Evolutionary conservation across 2,888 invertebrate species (phyloP).

Genomic region (Volucella inflata): DNA sequence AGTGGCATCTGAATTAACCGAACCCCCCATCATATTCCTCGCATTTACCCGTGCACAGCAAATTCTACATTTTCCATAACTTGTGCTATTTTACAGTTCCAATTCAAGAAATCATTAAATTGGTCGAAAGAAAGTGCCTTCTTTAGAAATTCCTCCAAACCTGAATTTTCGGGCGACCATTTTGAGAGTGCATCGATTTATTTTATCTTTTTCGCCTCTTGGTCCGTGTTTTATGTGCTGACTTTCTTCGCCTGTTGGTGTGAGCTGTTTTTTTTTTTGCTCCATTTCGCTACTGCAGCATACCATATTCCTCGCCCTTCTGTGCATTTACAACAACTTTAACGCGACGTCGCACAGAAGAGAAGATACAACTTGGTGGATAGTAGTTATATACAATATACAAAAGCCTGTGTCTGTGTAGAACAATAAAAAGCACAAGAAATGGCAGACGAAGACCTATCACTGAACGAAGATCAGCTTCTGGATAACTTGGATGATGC

Average conservation of each 20-base stretch:
- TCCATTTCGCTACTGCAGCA: neutral
- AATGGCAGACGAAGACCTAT: slow-evolving; percentile 84
- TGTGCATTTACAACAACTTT: slow-evolving; percentile 38
- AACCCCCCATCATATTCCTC: neutral
- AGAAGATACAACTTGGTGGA: slow-evolving; percentile 12
- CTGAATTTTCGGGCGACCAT: slow-evolving; percentile 77
- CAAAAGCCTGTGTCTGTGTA: slow-evolving; percentile 53
- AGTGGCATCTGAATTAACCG: slow-evolving; percentile 37
- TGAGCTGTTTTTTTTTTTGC: slow-evolving; percentile 21
- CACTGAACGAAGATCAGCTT: slow-evolving; percentile 84
- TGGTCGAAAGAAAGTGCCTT: slow-evolving; percentile 5
- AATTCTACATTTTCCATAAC: neutral
- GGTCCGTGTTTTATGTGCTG: slow-evolving; percentile 63
- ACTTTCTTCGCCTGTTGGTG: slow-evolving; percentile 31
- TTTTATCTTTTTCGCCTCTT: slow-evolving; percentile 43
- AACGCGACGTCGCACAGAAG: slow-evolving; percentile 72
- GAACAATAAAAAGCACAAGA: slow-evolving; percentile 68
- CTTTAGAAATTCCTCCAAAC: slow-evolving; percentile 34
- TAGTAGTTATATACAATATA: slow-evolving; percentile 48
- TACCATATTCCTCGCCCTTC: slow-evolving; percentile 26
- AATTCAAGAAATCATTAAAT: neutral
- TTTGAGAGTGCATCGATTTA: slow-evolving; percentile 78
- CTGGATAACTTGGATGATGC: slow-evolving; percentile 84
- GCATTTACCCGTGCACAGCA: slow-evolving; percentile 9
- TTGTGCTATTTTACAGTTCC: slow-evolving; percentile 31